phyloP scores from a whole-genome alignment of 2,797 vertebrate species.

The Acipenser oxyrinchus region DNA sequence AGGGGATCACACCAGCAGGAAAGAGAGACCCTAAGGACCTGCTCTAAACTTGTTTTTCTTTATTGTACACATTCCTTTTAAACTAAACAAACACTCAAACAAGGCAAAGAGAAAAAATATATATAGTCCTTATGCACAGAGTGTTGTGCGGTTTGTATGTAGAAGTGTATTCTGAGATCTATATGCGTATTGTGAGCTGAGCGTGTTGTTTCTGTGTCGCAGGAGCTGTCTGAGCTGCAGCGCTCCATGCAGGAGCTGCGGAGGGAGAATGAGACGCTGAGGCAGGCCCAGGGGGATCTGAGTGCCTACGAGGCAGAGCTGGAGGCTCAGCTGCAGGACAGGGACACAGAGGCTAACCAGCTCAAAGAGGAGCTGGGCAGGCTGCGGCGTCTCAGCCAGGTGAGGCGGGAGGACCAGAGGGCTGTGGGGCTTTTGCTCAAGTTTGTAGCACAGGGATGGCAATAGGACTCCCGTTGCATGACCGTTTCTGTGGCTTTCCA shows the following conservation, averaged over 20 bases:
- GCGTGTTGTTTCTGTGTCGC: slow-evolving; percentile 20
- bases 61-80: no score
- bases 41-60: neutral
- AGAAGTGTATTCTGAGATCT: slow-evolving; percentile 6
- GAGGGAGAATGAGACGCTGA: slow-evolving; percentile 54
- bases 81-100: no score
- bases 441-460: no score
- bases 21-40: no score
- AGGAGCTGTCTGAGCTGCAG: slow-evolving; percentile 62
- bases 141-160: slow-evolving; percentile 11
- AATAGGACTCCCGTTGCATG: no score
- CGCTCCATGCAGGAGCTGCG: slow-evolving; percentile 54
- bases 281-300: slow-evolving; percentile 50
- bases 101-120: no score
- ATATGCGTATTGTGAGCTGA: slow-evolving; percentile 2
- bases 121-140: no score
- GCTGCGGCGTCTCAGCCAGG: slow-evolving; percentile 52
- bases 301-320: slow-evolving; percentile 56
- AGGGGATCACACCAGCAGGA: no score
- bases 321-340: slow-evolving; percentile 57
- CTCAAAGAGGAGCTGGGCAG: slow-evolving; percentile 62
- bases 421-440: no score
- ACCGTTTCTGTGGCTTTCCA: no score
- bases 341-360: slow-evolving; percentile 48
- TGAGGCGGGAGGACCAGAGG: slow-evolving; percentile 24